A percentile compares a stretch with the other conserved stretches of the same genome.
Evolutionary conservation across 2,888 invertebrate species (phyloP).

Genomic region (Tiphia femorata): DNA sequence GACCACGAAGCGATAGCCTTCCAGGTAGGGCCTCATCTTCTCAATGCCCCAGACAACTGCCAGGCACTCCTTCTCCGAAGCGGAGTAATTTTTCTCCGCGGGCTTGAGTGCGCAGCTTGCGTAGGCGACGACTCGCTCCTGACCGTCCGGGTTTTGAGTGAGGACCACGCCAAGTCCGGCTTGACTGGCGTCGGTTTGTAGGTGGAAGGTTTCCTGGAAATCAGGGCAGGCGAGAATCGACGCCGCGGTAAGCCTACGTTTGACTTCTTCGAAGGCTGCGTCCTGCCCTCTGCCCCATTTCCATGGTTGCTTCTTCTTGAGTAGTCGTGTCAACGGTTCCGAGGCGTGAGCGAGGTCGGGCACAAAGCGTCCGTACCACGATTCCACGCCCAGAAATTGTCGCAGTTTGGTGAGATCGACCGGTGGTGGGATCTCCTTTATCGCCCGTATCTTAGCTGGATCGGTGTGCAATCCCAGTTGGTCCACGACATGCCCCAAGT

Average conservation of each 20-base stretch:
- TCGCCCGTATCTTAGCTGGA: slow-evolving; percentile 10
- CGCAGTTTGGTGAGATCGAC: slow-evolving; percentile 8
- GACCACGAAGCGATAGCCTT: not conserved
- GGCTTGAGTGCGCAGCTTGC: slow-evolving; percentile 15
- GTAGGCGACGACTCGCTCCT: slow-evolving; percentile 13
- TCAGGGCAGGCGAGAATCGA: slow-evolving; percentile 1
- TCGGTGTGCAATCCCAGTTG: slow-evolving; percentile 1
- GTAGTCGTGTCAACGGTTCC: not conserved
- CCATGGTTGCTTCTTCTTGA: not conserved
- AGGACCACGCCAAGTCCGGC: slow-evolving; percentile 14
- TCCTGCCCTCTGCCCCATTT: not conserved
- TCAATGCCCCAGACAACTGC: slow-evolving; percentile 10
- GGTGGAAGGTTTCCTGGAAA: not conserved
- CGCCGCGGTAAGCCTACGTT: not conserved
- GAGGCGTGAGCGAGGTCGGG: not conserved
- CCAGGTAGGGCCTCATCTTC: slow-evolving; percentile 5
- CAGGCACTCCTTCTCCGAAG: slow-evolving; percentile 15
- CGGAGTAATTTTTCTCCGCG: slow-evolving; percentile 16
- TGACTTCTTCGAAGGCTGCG: not conserved
- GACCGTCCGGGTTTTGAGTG: slow-evolving; percentile 3
- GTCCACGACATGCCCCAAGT: slow-evolving; percentile 15
- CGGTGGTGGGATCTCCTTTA: slow-evolving; percentile 6
- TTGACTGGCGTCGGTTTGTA: slow-evolving; percentile 16
- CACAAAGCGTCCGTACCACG: slow-evolving; percentile 18
- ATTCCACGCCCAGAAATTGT: slow-evolving; percentile 8